Percentiles rank a stretch among this genome's conserved stretches.
phyloP scores from a whole-genome alignment of 1,140 invertebrate genomes.

The Zeugodacus cucurbitae region DNA sequence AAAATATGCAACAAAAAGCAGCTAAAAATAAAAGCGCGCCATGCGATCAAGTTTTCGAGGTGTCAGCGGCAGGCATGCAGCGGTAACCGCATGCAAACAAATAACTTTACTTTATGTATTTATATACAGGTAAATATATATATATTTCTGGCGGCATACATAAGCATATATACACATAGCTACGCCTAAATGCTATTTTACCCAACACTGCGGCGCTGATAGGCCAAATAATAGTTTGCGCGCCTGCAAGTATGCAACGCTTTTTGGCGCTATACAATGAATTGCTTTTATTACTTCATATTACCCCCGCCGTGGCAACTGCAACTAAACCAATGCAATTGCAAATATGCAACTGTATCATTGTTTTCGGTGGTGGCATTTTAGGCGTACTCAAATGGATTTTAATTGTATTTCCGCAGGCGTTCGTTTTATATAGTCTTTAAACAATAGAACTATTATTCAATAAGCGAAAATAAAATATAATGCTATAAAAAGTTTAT shows the following conservation, averaged over 20 bases:
- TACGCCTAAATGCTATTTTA: neutral
- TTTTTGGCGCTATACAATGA: neutral
- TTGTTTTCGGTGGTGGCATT: neutral
- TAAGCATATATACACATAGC: neutral
- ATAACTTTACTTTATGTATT: neutral
- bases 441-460: neutral
- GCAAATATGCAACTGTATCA: neutral
- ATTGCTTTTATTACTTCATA: neutral
- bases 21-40: neutral
- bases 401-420: neutral
- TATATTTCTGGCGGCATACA: neutral
- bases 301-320: neutral
- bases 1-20: neutral
- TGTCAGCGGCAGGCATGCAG: neutral
- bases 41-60: neutral
- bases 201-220: neutral
- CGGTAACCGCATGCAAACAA: neutral
- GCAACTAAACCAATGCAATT: neutral
- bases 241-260: neutral
- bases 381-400: neutral
- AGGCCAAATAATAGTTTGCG: too few species aligned
- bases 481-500: neutral
- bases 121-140: neutral
- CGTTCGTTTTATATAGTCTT: neutral
- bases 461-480: neutral